Percentiles rank a stretch among this genome's conserved stretches.
Evolutionary conservation across 2,113 vertebrate species (phyloP).

Genomic region (Eudorcas thomsonii): DNA sequence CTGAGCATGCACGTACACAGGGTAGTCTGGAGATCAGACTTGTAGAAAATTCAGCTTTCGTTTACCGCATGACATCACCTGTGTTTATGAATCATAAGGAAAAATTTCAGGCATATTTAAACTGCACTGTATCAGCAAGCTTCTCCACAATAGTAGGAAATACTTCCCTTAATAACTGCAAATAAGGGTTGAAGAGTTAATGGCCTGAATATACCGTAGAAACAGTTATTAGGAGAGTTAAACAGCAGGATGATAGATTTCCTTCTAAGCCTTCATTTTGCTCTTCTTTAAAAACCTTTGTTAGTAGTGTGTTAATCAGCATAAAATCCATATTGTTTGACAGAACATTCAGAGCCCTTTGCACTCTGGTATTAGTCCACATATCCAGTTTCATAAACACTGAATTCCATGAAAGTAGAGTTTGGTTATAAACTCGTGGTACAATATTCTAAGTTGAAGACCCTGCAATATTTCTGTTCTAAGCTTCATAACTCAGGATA

Average conservation of each 20-base stretch:
- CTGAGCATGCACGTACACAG: background rate
- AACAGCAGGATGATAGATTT: background rate
- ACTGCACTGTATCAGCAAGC: background rate
- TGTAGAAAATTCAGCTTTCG: background rate
- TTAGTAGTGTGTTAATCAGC: background rate
- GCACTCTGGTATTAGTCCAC: background rate
- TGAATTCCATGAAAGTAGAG: background rate
- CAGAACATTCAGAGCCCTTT: background rate
- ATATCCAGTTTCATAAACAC: background rate
- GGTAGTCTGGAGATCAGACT: background rate
- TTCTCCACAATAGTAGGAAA: background rate
- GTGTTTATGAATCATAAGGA: constrained; percentile 12
- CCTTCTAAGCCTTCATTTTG: background rate
- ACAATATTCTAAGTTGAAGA: background rate
- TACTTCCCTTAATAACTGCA: background rate
- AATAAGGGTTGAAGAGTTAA: background rate
- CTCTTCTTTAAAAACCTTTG: background rate
- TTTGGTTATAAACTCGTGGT: background rate
- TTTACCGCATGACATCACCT: background rate
- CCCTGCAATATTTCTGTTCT: background rate
- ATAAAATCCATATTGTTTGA: background rate
- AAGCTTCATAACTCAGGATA: background rate
- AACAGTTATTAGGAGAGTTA: background rate
- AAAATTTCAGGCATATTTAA: background rate
- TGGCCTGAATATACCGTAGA: background rate